Percentiles rank a stretch among this genome's conserved stretches.
These are phyloP conservation scores for Corynorhinus townsendii DNA, from an alignment of 2,113 vertebrate genomes.

Conservation along the genomic window DNA sequence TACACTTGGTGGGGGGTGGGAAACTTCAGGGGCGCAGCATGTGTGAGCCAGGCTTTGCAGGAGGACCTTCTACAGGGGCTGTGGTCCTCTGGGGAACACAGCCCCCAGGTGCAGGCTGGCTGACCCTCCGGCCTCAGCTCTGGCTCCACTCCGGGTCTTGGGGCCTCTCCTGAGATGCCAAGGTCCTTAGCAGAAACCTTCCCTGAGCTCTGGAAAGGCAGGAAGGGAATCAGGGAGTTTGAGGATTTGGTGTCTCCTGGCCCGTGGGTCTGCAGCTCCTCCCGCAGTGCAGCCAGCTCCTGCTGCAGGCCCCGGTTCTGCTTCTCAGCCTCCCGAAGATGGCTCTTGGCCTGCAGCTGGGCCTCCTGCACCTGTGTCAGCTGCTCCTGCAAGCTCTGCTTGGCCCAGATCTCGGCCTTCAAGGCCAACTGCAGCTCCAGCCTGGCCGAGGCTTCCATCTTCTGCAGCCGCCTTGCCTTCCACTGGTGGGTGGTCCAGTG, in stretches of 20 bases:
- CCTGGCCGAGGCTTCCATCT: constrained; percentile 79
- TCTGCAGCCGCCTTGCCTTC: no score
- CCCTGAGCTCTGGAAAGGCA: constrained; percentile 71
- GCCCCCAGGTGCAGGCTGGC: constrained; percentile 62
- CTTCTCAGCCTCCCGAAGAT: constrained; percentile 73
- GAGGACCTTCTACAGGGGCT: background rate
- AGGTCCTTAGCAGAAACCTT: constrained; percentile 63
- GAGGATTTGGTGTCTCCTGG: constrained; percentile 60
- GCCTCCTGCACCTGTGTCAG: constrained; percentile 71
- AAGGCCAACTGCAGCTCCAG: constrained; percentile 80
- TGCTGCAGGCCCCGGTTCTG: constrained; percentile 65
- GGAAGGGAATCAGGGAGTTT: constrained; percentile 69
- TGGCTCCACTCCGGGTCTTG: background rate
- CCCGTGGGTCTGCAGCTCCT: constrained; percentile 62
- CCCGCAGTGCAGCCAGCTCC: constrained; percentile 69
- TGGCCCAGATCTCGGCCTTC: constrained; percentile 80
- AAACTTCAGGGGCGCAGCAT: constrained; percentile 73
- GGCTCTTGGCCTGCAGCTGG: constrained; percentile 70
- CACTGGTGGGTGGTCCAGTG: constrained; percentile 76
- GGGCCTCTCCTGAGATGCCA: constrained; percentile 27
- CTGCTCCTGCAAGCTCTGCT: constrained; percentile 76
- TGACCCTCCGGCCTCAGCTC: constrained; percentile 69
- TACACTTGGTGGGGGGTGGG: constrained; percentile 76
- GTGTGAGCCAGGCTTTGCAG: constrained; percentile 73
- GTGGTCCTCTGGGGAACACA: constrained; percentile 29